Base-by-base conservation (phyloP, 2,888 invertebrate species). In the Microctonus aethiopoides region DNA sequence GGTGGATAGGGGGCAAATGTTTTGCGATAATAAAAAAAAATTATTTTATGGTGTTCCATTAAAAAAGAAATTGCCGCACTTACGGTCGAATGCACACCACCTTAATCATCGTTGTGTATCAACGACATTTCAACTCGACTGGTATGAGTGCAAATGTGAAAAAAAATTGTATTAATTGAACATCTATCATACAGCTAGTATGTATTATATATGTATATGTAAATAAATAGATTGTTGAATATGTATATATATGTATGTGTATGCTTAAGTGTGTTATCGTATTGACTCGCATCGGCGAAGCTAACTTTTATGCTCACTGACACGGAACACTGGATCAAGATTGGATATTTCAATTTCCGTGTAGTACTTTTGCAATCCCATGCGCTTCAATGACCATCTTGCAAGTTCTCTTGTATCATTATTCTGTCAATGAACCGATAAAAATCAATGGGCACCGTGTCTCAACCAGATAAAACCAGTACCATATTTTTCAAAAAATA, bases 281-380 rank as follows among this genome's bases (percentile, higher is more conserved):
- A 70, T 52, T 70, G 65, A 51, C 29, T 32, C 60, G 52, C 63
- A 59, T 72, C 62, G 63, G 56, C 69, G 52, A 68, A 52, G 66
- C 65, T 51, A 70, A 71, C 67, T 72, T 73, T 68, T 66, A 70
- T 72, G 68, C 68, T 63, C 71, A 67, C 60, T 71, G 68, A 66
- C 70, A 71, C 67, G 75, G 72, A 68, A 75, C 56, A 52, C 61
- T 68, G 72, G 65, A 67, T 73, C 71, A 67, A 67, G 72, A 75
- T 74, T 72, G 75, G 69, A 72, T 74, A 71, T 74, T 74, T 75
- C 71, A 75, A 74, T 75, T 75, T 75, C 72, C 70, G 65, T 59
- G 68, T 61, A 57, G 62, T 71, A 65, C 68, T 57, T 69, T 59
- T 60, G 54, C 64, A 67, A 62, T 72, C 68, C 59, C 36, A 60